phyloP scores from a whole-genome alignment of 2,888 invertebrate species.

The Augiades crinisus region DNA sequence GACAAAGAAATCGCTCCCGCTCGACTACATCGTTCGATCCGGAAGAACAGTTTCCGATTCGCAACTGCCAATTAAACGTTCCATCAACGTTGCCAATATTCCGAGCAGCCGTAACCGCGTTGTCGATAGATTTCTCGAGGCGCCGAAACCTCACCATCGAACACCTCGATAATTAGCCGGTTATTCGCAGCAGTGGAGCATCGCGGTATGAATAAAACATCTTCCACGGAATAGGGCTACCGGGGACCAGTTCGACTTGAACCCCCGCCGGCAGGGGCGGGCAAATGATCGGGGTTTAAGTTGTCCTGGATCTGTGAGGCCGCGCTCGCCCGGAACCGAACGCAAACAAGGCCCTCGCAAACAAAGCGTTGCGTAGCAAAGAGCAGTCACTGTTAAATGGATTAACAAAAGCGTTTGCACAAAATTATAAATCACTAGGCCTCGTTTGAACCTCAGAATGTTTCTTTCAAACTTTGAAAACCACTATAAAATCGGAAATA shows the following conservation, averaged over 20 bases:
- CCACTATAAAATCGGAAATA: no score
- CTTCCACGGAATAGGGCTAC: conserved; percentile 58
- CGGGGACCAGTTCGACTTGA: conserved; percentile 44
- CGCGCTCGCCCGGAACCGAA: conserved; percentile 20
- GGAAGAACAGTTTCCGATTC: conserved; percentile 5
- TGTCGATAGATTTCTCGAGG: conserved; percentile 40
- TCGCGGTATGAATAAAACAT: conserved; percentile 76
- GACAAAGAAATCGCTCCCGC: background rate
- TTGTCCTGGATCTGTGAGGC: background rate
- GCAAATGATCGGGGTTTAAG: background rate
- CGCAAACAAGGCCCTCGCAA: conserved; percentile 34
- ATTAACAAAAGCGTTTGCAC: conserved; percentile 54
- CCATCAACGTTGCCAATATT: conserved; percentile 11
- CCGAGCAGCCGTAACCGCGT: conserved; percentile 14
- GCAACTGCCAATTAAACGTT: conserved; percentile 22
- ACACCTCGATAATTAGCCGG: conserved; percentile 74
- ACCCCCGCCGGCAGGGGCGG: conserved; percentile 24
- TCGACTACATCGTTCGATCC: background rate
- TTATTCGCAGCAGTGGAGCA: conserved; percentile 64
- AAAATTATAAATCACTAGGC: background rate
- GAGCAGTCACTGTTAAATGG: conserved; percentile 50
- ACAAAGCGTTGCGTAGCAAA: conserved; percentile 47
- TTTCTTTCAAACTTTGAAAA: no score
- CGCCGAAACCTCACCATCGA: conserved; percentile 54
- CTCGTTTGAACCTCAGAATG: background rate